phyloP scores from a whole-genome alignment of 2,113 vertebrate species.

The Isichthys henryi region DNA sequence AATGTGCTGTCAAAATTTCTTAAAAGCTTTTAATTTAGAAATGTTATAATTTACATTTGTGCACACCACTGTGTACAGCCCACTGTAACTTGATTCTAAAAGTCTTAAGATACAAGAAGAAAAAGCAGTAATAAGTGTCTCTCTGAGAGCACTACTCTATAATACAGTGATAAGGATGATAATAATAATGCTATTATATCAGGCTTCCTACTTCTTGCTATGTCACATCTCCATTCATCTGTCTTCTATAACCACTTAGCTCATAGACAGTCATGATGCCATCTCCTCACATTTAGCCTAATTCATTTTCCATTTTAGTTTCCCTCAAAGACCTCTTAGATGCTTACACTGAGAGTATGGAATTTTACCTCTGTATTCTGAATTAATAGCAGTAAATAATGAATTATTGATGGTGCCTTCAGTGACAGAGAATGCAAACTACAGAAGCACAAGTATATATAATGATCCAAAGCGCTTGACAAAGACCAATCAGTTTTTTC shows the following conservation, averaged over 20 bases:
- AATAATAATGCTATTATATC: background rate
- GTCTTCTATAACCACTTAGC: background rate
- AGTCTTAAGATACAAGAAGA: background rate
- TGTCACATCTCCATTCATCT: background rate
- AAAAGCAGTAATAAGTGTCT: background rate
- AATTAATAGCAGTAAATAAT: background rate
- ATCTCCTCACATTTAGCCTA: background rate
- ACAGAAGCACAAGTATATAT: background rate
- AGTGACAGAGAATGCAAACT: background rate
- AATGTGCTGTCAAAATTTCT: background rate
- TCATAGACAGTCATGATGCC: background rate
- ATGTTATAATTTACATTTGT: background rate
- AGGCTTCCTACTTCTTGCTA: background rate
- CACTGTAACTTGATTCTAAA: background rate
- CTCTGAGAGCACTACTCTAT: background rate
- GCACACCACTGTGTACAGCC: background rate
- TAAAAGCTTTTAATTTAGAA: background rate
- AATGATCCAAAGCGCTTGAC: background rate
- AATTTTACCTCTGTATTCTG: background rate
- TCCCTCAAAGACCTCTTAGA: background rate
- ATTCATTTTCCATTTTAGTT: slow-evolving; percentile 4
- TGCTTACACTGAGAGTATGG: background rate
- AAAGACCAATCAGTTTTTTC: background rate
- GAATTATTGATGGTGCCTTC: background rate
- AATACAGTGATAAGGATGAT: background rate